phyloP scores from a whole-genome alignment of 2,113 vertebrate genomes.

The Brachypodius melanocephalos region DNA sequence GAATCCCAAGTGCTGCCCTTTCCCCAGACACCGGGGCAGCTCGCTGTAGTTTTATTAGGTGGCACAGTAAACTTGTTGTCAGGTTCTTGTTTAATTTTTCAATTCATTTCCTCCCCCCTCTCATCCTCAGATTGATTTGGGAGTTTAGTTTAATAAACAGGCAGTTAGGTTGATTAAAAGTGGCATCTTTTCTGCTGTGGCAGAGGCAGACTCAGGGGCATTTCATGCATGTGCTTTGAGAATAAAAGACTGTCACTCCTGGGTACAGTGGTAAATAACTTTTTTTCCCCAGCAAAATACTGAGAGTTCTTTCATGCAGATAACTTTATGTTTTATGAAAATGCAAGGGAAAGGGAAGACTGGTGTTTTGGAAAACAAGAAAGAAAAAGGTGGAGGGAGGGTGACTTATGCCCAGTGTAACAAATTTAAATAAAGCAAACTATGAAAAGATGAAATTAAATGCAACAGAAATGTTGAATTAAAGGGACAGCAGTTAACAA shows the following conservation, averaged over 20 bases:
- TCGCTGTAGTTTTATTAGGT: background rate
- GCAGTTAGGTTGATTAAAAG: constrained; percentile 38
- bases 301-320: background rate
- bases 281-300: background rate
- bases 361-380: background rate
- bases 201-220: background rate
- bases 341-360: background rate
- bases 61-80: background rate
- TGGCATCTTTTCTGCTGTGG: background rate
- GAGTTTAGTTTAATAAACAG: constrained; percentile 11
- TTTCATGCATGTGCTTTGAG: background rate
- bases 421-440: background rate
- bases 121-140: background rate
- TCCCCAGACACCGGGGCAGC: background rate
- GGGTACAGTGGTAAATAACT: background rate
- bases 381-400: background rate
- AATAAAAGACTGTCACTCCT: constrained; percentile 6
- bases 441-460: background rate
- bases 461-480: background rate
- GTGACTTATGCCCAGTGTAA: background rate
- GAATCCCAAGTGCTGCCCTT: background rate
- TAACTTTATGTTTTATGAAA: background rate
- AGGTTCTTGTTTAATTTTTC: background rate
- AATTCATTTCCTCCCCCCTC: background rate
- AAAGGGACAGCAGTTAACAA: background rate